Evolutionary conservation across 2,888 invertebrate species (phyloP), one percentile per base, ranked within the genome.

Genomic region (Rhamnusium bicolor): DNA sequence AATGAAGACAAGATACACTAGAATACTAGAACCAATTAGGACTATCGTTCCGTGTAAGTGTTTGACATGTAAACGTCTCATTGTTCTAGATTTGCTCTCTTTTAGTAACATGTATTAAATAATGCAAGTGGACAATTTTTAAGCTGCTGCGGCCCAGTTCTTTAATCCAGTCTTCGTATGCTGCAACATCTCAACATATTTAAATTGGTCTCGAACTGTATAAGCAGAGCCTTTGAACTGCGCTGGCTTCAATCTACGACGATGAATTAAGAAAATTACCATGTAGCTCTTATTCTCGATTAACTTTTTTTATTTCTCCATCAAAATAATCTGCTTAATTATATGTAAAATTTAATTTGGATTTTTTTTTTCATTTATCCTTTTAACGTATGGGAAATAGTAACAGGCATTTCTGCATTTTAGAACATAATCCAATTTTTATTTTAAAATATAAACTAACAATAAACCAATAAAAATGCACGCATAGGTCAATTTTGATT

Each of bases 221-320:
- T 21, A 62, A 70, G 62, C 40, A 27, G 24, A 47, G 54, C 21
- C 51, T 53, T 53, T 62, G 40, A 53, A 70, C 69, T 53, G 46
- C 47, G 65, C 63, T 71, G 70, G 72, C 65, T 75, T 72, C 76
- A 76, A 79, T 79, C 71, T 75, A 75, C 74, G 70, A 73, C 67
- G 71, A 72, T 72, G 77, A 79, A 79, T 75, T 79, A 77, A 79
- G 79, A 77, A 79, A 79, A 79, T 79, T 79, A 75, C 77, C 69
- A 76, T 76, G 73, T 71, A 75, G 72, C 62, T 69, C 58, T 65
- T 77, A 71, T 77, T 75, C 73, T 79, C 77, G 73, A 79, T 79
- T 77, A 79, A 77, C 53, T 77, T 75, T 73, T 77, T 72, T 69
- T 77, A 62, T 74, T 77, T 73, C 71, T 62, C 66, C 68, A 62